Base-by-base conservation (phyloP, 2,888 invertebrate genomes). In the Dynastes grantii region DNA sequence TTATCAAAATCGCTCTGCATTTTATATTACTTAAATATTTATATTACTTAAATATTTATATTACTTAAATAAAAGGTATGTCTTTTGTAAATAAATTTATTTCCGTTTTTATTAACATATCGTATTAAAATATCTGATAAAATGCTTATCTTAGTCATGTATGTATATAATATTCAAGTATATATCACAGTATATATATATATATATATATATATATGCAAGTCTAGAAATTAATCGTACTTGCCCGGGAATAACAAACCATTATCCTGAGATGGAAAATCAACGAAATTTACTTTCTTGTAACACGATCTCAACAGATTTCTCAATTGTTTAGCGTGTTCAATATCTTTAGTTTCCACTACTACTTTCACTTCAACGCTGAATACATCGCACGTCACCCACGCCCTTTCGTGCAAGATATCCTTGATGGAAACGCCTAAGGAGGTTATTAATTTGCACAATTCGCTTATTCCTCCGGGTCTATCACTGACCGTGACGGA, bases 361-460 rank as follows among this genome's bases (percentile, higher is more conserved):
- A 97, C 94, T 13, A 97, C 95, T 89, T 96, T 96, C 0, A 97
- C 96, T 87, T 93, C 92, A 27, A 94, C 94, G 83, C 93, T 93
- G 87, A 97, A 97, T 68, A 98, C 95, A 87, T 98, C 98, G 1
- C 94, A 93, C 79, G 93, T 94, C 13, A 98, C 92, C 98, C 98
- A 98, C 1, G 98, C 98, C 76, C 98, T 91, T 87, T 98, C 98
- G 87, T 98, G 98, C 89, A 97, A 95, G 79, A 98, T 97, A 86
- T 98, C 98, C 88, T 98, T 98, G 81, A 98, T 96, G 55, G 95
- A 95, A 13, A 97, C 97, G 0, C 97, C 97, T 45, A 95, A 90
- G 1, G 92, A 91, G 0, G 94, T 92, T 76, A 97, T 91, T 58
- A 95, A 89, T 85, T 92, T 92, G 85, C 96, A 96, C 4, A 97